Percentiles rank a stretch among this genome's conserved stretches.
phyloP scores from a whole-genome alignment of 1,140 invertebrate genomes.

The Bombus pascuorum region DNA sequence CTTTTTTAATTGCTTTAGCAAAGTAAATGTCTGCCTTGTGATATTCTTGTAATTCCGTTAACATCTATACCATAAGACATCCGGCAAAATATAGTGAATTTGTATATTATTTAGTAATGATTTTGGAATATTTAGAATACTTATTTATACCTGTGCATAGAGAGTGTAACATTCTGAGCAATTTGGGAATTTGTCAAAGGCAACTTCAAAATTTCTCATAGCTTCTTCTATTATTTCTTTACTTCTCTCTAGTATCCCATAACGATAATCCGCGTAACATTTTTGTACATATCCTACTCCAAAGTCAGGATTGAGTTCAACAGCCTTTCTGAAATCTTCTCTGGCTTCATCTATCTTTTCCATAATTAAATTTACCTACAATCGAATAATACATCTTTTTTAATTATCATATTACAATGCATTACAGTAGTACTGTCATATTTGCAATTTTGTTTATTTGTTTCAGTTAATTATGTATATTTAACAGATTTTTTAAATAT shows the following conservation, averaged over 20 bases:
- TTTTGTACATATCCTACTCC: constrained; percentile 94
- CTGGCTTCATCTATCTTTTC: constrained; percentile 91
- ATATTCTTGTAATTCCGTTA: constrained; percentile 88
- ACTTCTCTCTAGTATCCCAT: constrained; percentile 84
- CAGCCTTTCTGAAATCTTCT: constrained; percentile 91
- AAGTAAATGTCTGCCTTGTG: constrained; percentile 92
- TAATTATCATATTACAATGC: background rate
- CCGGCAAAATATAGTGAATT: background rate
- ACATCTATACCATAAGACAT: constrained; percentile 32
- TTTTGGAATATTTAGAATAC: constrained; percentile 6
- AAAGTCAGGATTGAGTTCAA: constrained; percentile 91
- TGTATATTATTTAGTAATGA: background rate
- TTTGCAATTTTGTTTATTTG: background rate
- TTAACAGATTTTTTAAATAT: background rate
- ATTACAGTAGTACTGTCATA: background rate
- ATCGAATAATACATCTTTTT: background rate
- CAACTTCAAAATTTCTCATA: constrained; percentile 88
- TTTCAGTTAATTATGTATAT: background rate
- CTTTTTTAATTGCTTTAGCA: constrained; percentile 90
- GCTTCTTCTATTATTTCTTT: constrained; percentile 84
- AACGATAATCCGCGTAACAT: constrained; percentile 91
- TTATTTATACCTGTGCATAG: constrained; percentile 88
- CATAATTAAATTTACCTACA: constrained; percentile 90
- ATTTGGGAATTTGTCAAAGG: constrained; percentile 90
- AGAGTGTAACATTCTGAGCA: constrained; percentile 93